Evolutionary conservation across 1,140 invertebrate species (phyloP).

Genomic region (Drosophila ogumai): DNA sequence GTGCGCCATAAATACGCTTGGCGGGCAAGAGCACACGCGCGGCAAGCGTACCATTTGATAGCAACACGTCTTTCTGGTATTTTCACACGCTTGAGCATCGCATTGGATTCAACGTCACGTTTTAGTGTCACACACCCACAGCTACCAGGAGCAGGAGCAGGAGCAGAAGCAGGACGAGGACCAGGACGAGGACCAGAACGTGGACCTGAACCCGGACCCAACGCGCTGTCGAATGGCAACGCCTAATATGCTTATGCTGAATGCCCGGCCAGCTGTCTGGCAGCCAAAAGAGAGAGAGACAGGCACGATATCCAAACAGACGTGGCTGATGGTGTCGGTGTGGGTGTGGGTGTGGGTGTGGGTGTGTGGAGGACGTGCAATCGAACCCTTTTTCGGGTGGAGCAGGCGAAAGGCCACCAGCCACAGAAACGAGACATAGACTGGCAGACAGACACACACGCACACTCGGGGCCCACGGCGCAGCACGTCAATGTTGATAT

Average conservation of each 20-base stretch:
- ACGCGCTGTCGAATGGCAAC: constrained; percentile 20
- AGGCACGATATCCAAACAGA: constrained; percentile 31
- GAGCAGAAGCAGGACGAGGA: neutral
- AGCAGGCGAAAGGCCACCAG: neutral
- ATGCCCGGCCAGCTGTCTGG: constrained; percentile 28
- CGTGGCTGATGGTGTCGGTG: neutral
- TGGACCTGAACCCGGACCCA: neutral
- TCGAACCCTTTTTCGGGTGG: constrained; percentile 64
- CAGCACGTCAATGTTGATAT: constrained; percentile 62
- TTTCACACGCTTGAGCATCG: constrained; percentile 85
- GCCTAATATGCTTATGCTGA: constrained; percentile 75
- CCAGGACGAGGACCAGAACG: neutral
- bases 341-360: neutral
- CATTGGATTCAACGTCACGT: constrained; percentile 84
- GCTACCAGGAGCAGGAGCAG: neutral
- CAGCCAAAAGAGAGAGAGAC: constrained; percentile 32
- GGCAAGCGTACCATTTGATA: constrained; percentile 76
- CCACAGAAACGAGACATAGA: neutral
- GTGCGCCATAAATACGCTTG: constrained; percentile 74
- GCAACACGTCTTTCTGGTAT: constrained; percentile 84
- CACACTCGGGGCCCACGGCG: constrained; percentile 1
- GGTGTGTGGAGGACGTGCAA: constrained; percentile 11
- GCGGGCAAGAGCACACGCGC: constrained; percentile 73
- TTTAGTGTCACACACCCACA: constrained; percentile 55
- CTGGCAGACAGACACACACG: constrained; percentile 1